These are phyloP conservation scores for Zalophus californianus DNA, from an alignment of 2,797 vertebrate genomes.

Conservation along the genomic window DNA sequence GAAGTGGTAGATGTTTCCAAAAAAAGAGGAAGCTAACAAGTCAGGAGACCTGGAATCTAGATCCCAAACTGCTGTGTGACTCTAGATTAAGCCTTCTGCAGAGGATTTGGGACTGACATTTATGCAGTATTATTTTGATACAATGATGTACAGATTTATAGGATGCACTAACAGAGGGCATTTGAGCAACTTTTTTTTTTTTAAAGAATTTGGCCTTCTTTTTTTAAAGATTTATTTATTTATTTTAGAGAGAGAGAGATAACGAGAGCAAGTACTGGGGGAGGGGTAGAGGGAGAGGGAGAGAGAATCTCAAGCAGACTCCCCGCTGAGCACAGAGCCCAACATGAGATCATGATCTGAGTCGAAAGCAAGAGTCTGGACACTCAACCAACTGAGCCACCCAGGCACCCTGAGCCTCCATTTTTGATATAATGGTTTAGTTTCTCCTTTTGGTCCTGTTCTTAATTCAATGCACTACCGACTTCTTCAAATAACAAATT, in stretches of 20 bases:
- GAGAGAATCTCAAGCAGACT: neutral
- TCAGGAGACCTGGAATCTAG: neutral
- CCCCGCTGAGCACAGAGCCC: neutral
- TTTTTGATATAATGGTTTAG: neutral
- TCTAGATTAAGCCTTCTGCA: neutral
- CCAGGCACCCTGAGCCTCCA: neutral
- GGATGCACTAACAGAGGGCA: neutral
- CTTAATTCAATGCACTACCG: neutral
- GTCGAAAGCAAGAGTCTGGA: neutral
- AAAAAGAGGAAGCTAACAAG: neutral
- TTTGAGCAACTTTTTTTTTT: neutral
- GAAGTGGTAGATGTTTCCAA: neutral
- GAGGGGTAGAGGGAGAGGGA: neutral
- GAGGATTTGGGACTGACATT: neutral
- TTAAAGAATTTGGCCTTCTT: neutral
- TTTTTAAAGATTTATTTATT: neutral
- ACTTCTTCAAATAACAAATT: slow-evolving; percentile 10
- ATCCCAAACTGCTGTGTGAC: neutral
- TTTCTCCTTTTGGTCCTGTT: neutral
- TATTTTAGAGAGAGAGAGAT: neutral
- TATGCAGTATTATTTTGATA: neutral
- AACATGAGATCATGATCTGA: neutral
- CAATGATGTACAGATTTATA: neutral
- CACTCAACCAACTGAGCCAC: neutral
- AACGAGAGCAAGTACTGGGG: neutral